A percentile compares a stretch with the other conserved stretches of the same genome.
Evolutionary conservation across 2,888 invertebrate genomes (phyloP).

Genomic region (Nemotelus pantherinus): DNA sequence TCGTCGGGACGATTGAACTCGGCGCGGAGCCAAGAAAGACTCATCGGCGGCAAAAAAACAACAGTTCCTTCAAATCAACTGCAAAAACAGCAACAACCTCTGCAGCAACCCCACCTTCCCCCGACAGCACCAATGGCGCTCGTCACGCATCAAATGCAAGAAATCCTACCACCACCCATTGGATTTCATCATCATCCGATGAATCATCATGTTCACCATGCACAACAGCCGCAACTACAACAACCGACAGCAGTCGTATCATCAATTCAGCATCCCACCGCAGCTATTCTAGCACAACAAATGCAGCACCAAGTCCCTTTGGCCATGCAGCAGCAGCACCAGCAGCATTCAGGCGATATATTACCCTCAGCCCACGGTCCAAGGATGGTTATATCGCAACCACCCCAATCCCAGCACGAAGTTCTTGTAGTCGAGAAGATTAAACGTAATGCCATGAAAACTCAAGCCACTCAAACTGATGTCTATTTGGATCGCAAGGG

Average conservation of each 20-base stretch:
- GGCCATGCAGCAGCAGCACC: conserved; percentile 49
- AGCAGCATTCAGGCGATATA: conserved; percentile 38
- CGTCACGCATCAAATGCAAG: conserved; percentile 29
- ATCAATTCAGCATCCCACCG: conserved; percentile 14
- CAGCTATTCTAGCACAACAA: conserved; percentile 45
- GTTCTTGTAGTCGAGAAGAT: conserved; percentile 74
- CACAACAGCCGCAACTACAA: conserved; percentile 32
- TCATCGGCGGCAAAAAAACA: conserved; percentile 78
- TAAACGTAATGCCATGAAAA: conserved; percentile 86
- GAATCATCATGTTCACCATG: conserved; percentile 50
- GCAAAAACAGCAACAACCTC: conserved; percentile 42
- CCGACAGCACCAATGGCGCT: conserved; percentile 13
- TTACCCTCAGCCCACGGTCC: conserved; percentile 19
- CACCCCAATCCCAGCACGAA: conserved; percentile 52
- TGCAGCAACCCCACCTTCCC: conserved; percentile 25
- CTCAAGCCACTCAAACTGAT: conserved; percentile 93
- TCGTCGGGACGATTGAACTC: conserved; percentile 65
- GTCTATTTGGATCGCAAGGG: conserved; percentile 76
- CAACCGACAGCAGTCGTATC: not conserved
- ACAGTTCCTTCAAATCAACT: conserved; percentile 58
- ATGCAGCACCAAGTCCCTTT: conserved; percentile 56
- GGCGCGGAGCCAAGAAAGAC: conserved; percentile 73
- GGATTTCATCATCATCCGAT: conserved; percentile 50
- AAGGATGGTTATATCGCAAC: conserved; percentile 41
- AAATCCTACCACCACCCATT: conserved; percentile 31